Evolutionary conservation across 1,140 invertebrate genomes (phyloP).

Genomic region (Mylabris phalerata): DNA sequence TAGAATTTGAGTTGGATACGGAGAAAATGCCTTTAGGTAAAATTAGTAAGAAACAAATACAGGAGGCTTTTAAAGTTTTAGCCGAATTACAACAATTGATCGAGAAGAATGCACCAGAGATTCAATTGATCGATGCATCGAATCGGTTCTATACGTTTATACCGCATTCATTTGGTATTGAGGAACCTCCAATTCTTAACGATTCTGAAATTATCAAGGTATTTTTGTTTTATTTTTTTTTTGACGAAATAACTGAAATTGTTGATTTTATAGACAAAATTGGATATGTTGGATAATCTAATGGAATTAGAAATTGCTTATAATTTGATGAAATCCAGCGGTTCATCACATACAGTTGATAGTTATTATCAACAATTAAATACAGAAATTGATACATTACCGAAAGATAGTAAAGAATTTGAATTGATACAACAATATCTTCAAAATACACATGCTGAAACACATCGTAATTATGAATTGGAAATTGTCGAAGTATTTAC

Average conservation of each 20-base stretch:
- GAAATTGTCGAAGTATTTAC: conserved; percentile 71
- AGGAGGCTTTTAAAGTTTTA: conserved; percentile 76
- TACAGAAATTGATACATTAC: conserved; percentile 68
- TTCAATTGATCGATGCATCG: conserved; percentile 70
- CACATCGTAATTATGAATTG: conserved; percentile 72
- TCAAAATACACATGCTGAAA: conserved; percentile 80
- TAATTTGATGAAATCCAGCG: conserved; percentile 64
- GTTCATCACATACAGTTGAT: conserved; percentile 66
- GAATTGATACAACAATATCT: conserved; percentile 70
- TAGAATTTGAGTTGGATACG: conserved; percentile 93
- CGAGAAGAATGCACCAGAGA: conserved; percentile 44
- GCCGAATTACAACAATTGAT: conserved; percentile 67
- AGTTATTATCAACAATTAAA: conserved; percentile 86
- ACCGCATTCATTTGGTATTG: conserved; percentile 88
- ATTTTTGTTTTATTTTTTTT: conserved; percentile 17
- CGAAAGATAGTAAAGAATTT: conserved; percentile 68
- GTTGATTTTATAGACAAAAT: conserved; percentile 53
- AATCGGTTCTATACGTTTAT: conserved; percentile 83
- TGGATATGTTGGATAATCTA: conserved; percentile 86
- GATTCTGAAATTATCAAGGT: conserved; percentile 68
- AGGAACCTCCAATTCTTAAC: conserved; percentile 75
- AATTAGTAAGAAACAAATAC: conserved; percentile 85
- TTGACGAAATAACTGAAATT: conserved; percentile 7
- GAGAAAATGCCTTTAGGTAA: conserved; percentile 98
- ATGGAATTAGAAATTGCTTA: conserved; percentile 95